Conservation (phyloP, 2,113 vertebrate genomes). For the Gymnobelideus leadbeateri region DNA sequence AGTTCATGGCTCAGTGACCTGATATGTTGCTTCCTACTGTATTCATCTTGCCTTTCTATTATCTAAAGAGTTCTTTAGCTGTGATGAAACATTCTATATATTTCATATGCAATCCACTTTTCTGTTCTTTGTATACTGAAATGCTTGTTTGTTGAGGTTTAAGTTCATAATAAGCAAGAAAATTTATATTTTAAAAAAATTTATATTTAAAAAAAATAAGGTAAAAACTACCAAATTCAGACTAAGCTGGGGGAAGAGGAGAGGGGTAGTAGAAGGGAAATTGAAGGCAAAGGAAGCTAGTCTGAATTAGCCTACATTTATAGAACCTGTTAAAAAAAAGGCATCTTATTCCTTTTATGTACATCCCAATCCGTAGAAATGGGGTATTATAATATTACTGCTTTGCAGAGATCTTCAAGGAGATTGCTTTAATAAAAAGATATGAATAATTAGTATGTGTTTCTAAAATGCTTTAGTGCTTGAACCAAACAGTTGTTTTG, state of each 20-base stretch:
- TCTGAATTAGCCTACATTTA: not conserved
- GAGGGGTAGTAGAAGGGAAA: not conserved
- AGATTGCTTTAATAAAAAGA: not conserved
- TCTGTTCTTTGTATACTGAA: not conserved
- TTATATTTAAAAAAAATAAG: not conserved
- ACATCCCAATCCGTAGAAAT: not conserved
- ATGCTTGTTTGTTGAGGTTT: not conserved
- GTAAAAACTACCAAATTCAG: not conserved
- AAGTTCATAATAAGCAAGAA: not conserved
- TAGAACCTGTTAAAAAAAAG: not conserved
- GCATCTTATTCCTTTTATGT: not conserved
- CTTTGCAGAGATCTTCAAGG: not conserved
- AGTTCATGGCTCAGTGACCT: not conserved
- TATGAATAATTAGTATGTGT: not conserved
- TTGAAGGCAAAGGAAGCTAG: not conserved
- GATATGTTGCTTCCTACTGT: not conserved
- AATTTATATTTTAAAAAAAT: not conserved
- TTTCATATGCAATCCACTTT: not conserved
- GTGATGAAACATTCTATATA: not conserved
- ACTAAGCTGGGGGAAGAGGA: not conserved
- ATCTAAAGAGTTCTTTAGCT: not conserved
- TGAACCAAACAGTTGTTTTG: not conserved
- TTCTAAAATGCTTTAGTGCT: not conserved
- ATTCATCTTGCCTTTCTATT: not conserved
- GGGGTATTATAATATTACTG: not conserved